A percentile compares a stretch with the other conserved stretches of the same genome.
phyloP scores from a whole-genome alignment of 2,113 vertebrate genomes.

The Recurvirostra avosetta region DNA sequence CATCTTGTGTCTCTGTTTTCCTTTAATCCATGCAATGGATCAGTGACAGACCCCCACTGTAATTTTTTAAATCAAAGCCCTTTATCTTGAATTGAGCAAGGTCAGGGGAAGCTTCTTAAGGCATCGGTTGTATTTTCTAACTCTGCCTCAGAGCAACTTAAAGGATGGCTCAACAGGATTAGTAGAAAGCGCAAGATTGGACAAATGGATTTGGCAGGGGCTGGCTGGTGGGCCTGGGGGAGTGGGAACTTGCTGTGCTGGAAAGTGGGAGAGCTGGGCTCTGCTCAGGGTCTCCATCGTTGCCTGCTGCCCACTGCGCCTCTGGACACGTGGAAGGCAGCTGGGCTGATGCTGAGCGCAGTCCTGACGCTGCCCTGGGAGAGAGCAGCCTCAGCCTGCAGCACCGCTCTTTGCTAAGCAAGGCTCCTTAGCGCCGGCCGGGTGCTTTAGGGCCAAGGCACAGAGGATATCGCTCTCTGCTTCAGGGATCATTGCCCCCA shows the following conservation, averaged over 20 bases:
- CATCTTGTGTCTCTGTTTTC: background rate
- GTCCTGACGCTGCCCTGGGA: background rate
- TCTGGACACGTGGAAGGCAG: background rate
- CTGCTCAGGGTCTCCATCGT: background rate
- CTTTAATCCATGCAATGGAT: background rate
- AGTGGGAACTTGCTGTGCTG: background rate
- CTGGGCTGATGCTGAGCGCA: background rate
- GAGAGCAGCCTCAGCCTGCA: background rate
- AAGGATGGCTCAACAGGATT: slow-evolving; percentile 62
- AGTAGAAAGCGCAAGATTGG: slow-evolving; percentile 27
- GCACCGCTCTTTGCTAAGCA: background rate
- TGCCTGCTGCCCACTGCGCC: background rate
- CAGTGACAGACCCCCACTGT: slow-evolving; percentile 22
- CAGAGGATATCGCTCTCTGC: background rate
- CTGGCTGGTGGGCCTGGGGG: slow-evolving; percentile 51
- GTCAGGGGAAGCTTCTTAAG: slow-evolving; percentile 50
- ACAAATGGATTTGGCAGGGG: slow-evolving; percentile 63
- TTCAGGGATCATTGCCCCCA: background rate
- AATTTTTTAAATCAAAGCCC: slow-evolving; percentile 58
- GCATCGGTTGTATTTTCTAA: slow-evolving; percentile 26
- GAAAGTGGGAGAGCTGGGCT: background rate
- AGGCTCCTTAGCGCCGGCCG: background rate
- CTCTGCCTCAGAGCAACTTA: slow-evolving; percentile 51
- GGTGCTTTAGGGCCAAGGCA: background rate
- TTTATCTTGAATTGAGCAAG: slow-evolving; percentile 59